A percentile compares a stretch with the other conserved stretches of the same genome.
phyloP scores from a whole-genome alignment of 2,888 invertebrate species.

The Xestobium rufovillosum region DNA sequence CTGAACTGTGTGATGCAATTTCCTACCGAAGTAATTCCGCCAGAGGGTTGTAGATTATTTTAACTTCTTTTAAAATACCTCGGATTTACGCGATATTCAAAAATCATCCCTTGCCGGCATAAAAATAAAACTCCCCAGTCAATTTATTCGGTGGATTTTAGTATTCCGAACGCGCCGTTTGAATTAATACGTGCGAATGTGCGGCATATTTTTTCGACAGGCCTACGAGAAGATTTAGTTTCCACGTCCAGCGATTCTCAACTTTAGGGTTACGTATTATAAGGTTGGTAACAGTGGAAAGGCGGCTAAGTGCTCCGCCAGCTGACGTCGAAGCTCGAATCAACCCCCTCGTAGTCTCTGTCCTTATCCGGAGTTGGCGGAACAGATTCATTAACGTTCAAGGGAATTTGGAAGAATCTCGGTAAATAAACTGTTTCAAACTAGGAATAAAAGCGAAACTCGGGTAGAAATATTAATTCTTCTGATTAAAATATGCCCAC shows the following conservation, averaged over 20 bases:
- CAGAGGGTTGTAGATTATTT: no score
- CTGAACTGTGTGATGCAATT: no score
- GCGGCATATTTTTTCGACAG: slow-evolving; percentile 41
- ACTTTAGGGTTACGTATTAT: slow-evolving; percentile 28
- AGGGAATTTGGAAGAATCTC: no score
- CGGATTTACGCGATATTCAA: slow-evolving; percentile 32
- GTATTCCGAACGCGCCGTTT: slow-evolving; percentile 38
- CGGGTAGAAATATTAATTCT: no score
- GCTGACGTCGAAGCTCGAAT: slow-evolving; percentile 45
- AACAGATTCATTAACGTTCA: no score
- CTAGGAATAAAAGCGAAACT: no score
- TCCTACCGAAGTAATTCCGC: no score
- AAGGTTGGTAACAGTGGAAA: slow-evolving; percentile 32
- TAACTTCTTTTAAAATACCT: no score
- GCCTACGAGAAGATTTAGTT: slow-evolving; percentile 33
- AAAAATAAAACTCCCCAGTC: no score
- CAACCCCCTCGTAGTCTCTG: not conserved
- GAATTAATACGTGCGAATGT: slow-evolving; percentile 43
- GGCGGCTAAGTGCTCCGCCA: slow-evolving; percentile 48
- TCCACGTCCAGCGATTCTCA: slow-evolving; percentile 26
- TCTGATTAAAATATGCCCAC: no score
- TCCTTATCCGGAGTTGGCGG: not conserved
- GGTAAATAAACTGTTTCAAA: no score
- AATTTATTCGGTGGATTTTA: slow-evolving; percentile 37
- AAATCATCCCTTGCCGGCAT: no score